A percentile compares a stretch with the other conserved stretches of the same genome.
Evolutionary conservation across 1,140 invertebrate species (phyloP).

Genomic region (Brachionus angularis): DNA sequence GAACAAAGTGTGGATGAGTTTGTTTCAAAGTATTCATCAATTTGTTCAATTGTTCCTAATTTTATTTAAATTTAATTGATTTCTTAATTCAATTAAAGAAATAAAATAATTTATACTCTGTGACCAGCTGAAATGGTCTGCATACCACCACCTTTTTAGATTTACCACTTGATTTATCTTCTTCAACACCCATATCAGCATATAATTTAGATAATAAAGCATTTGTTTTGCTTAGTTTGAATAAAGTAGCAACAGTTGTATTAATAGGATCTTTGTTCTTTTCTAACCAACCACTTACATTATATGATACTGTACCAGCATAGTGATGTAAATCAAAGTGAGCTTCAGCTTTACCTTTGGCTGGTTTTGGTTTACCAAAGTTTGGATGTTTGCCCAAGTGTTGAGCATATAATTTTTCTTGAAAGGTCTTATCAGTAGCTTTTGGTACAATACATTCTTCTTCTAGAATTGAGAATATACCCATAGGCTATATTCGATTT

Average conservation of each 20-base stretch:
- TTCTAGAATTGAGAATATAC: conserved; percentile 99
- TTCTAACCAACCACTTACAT: conserved; percentile 90
- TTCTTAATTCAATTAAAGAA: too few species aligned
- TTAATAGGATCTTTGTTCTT: conserved; percentile 99
- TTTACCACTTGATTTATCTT: conserved; percentile 59
- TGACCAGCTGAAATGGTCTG: conserved; percentile 83
- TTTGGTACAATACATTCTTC: conserved; percentile 99
- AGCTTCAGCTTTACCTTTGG: conserved; percentile 86
- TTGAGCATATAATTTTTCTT: conserved; percentile 94
- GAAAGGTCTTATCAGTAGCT: conserved; percentile 92
- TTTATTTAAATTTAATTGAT: too few species aligned
- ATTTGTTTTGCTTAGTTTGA: conserved; percentile 20
- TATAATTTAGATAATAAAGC: background rate
- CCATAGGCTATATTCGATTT: too few species aligned
- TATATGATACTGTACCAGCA: conserved; percentile 77
- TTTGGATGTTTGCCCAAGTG: conserved; percentile 96
- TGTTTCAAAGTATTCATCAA: conserved; percentile 91
- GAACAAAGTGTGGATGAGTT: conserved; percentile 96
- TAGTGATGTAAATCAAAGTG: conserved; percentile 99
- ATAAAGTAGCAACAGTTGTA: conserved; percentile 75
- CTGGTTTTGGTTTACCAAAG: conserved; percentile 92
- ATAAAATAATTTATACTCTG: too few species aligned
- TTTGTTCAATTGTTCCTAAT: conserved; percentile 93
- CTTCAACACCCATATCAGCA: conserved; percentile 34
- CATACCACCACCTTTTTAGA: conserved; percentile 93